Base-by-base conservation (phyloP, 1,140 invertebrate genomes). In the Apolygus lucorum region DNA sequence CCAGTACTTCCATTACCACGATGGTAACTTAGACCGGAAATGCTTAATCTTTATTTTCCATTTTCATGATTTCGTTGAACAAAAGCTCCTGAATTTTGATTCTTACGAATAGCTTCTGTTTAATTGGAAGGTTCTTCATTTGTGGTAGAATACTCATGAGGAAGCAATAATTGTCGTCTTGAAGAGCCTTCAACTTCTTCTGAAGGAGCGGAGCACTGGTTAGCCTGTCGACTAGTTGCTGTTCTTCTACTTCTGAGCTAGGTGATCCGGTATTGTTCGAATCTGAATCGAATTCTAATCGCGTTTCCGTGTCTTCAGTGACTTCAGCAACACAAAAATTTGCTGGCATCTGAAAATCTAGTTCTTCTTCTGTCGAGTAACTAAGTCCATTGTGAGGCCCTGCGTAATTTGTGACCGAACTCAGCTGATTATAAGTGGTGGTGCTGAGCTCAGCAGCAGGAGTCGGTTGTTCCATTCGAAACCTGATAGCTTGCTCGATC, bases 91-190 rank as follows among this genome's bases (percentile, higher is more conserved):
- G 63, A 28, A 64, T 64, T 64, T 64, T 64, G 11, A 64, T 24
- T 27, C 63, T 8, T 4, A 64, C 63, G 63, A 24, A 64, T 11
- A 64, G 24, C 21, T 64, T 64, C 24, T 64, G 25, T 64, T 64
- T 64, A 26, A 17, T 64, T 2, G 63, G 63, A 2, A 64, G 63
- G 27, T 13, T 8, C 24, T 28, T 64, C 11, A 64, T 2, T 28
- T 64, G 63, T 17, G 54, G 54, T 22, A 64, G 26, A 21, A 64
- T 24, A 26, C 63, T 64, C 63, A 64, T 64, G 21, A 64, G 26
- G 26, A 64, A 64, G 26, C 63, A 64, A 28, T 64, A 64, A 21
- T 64, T 64, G 27, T 64, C 63, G 28, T 64, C 63, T 26, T 64
- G 63, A 26, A 28, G 63, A 28, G 63, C 63, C 26, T 28, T 24